Conservation (phyloP, 2,888 invertebrate species). For the Mythimna ferrago region DNA sequence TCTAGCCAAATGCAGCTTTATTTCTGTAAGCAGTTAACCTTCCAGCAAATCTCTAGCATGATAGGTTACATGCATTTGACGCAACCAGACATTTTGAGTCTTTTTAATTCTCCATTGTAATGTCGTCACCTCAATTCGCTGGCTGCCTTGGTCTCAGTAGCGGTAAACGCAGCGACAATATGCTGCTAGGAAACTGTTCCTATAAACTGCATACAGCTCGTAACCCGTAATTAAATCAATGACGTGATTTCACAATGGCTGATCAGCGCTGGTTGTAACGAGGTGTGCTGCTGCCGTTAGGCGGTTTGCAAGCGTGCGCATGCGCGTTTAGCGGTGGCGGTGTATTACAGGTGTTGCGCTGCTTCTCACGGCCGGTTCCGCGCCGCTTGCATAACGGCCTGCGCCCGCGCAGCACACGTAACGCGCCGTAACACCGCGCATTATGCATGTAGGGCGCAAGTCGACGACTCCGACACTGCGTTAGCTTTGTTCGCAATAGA, state of each 20-base stretch:
- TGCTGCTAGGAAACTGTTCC: slow-evolving; percentile 38
- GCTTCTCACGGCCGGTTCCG: slow-evolving; percentile 87
- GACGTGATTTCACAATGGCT: slow-evolving; percentile 64
- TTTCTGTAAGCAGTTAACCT: background rate
- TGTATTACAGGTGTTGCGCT: slow-evolving; percentile 82
- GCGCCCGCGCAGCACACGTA: slow-evolving; percentile 79
- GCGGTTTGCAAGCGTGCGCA: slow-evolving; percentile 71
- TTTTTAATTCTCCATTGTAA: slow-evolving; percentile 15
- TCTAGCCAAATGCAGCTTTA: background rate
- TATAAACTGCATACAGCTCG: slow-evolving; percentile 48
- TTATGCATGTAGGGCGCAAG: slow-evolving; percentile 87
- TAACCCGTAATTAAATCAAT: slow-evolving; percentile 57
- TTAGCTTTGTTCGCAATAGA: slow-evolving; percentile 52
- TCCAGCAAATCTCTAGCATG: background rate
- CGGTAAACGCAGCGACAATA: slow-evolving; percentile 33
- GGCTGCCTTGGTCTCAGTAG: slow-evolving; percentile 30
- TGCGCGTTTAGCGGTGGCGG: slow-evolving; percentile 65
- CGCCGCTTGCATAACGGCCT: slow-evolving; percentile 84
- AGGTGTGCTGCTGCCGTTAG: slow-evolving; percentile 71
- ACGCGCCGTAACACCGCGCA: slow-evolving; percentile 84
- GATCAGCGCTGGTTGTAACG: slow-evolving; percentile 63
- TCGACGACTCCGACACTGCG: slow-evolving; percentile 52
- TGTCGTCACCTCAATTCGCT: slow-evolving; percentile 12
- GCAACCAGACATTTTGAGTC: background rate
- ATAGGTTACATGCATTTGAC: background rate